Evolutionary conservation across 2,888 invertebrate genomes (phyloP), one percentile per base, ranked within the genome.

Genomic region (Synanthedon vespiformis): DNA sequence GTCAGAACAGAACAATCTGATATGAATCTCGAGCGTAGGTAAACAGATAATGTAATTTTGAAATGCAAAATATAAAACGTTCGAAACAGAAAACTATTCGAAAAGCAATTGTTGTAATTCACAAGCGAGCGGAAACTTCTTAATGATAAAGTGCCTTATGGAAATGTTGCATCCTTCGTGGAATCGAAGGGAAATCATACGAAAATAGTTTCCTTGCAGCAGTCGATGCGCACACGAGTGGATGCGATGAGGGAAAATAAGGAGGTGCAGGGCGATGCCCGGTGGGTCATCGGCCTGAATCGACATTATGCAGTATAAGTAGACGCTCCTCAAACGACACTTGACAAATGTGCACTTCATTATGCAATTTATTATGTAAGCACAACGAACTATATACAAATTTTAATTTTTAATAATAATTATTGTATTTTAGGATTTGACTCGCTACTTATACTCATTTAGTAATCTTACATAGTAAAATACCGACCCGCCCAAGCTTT

Each of bases 171-270:
- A n/a, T 13, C 44, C 44, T 44, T 44, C 49, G n/a, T 16, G 41
- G 54, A 52, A 55, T 54, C 49, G 52, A 27, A 56, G 58, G 56
- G 64, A 70, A 70, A 65, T 69, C 54, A 64, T 67, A 70, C 67
- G 67, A 64, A 68, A 70, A 72, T 72, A 70, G 69, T 74, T 74
- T 74, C 64, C 70, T 64, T 63, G 56, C 58, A 57, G 56, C 62
- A 54, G 58, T 63, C 61, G 58, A 57, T 56, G 60, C 50, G 58
- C 55, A 49, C 51, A 53, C 54, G 56, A 56, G 55, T 58, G 55
- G 58, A 54, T 58, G 61, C 61, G 59, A 57, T 57, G 57, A 58
- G 55, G 58, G 34, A 64, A 44, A 58, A 61, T 60, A 58, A 58
- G 61, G 57, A 57, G 54, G 55, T 56, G 51, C 49, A 54, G 56